Conservation (phyloP, 2,113 vertebrate genomes). For the Leucoraja erinaceus region DNA sequence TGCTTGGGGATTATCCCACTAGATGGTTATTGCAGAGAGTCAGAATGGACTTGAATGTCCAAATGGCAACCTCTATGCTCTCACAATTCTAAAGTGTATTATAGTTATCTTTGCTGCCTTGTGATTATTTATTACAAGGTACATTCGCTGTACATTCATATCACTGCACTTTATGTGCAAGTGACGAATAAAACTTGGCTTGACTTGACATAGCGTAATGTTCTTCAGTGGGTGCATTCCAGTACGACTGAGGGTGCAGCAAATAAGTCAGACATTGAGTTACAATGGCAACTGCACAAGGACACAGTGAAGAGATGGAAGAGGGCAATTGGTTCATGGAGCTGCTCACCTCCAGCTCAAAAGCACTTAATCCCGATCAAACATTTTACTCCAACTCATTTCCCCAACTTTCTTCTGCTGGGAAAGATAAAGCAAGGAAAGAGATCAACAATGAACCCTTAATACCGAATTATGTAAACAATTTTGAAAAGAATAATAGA, state of each 20-base stretch:
- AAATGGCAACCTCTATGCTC: no score
- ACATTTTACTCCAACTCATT: neutral
- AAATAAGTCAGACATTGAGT: neutral
- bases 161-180: no score
- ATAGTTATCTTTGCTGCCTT: neutral
- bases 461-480: neutral
- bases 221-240: neutral
- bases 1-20: no score
- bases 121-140: neutral
- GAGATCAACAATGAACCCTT: neutral
- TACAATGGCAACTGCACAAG: neutral
- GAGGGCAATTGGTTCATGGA: neutral
- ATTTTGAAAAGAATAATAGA: neutral
- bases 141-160: neutral
- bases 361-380: neutral
- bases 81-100: no score
- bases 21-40: no score
- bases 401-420: neutral
- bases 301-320: neutral
- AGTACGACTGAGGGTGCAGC: neutral
- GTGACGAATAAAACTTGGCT: no score
- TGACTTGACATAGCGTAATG: neutral
- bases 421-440: neutral
- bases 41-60: no score
- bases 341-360: neutral